These are phyloP conservation scores for Epinotia brunnichana DNA, from an alignment of 2,888 invertebrate species.

Conservation along the genomic window DNA sequence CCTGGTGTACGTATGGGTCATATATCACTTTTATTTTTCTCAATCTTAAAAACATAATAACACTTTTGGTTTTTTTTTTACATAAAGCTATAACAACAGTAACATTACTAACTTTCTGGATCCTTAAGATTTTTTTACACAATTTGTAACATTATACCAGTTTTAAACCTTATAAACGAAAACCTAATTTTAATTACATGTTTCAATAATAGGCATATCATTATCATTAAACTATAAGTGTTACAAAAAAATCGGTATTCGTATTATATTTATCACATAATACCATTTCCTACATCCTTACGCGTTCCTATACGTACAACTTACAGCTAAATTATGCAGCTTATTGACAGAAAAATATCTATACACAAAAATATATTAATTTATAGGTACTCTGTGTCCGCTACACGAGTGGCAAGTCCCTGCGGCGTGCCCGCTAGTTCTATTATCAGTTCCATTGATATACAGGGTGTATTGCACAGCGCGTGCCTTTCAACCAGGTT, in stretches of 20 bases:
- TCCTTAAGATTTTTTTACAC: constrained; percentile 63
- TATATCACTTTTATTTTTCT: constrained; percentile 53
- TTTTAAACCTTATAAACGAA: constrained; percentile 57
- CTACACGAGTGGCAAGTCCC: constrained; percentile 66
- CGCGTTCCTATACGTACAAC: constrained; percentile 59
- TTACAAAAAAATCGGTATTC: constrained; percentile 66
- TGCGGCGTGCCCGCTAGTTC: not conserved
- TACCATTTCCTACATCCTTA: constrained; percentile 62
- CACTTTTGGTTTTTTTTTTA: constrained; percentile 79
- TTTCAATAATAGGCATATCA: constrained; percentile 51
- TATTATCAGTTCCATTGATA: not conserved
- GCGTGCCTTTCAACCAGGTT: no score
- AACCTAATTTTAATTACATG: constrained; percentile 50
- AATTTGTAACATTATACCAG: constrained; percentile 60
- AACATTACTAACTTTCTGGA: constrained; percentile 74
- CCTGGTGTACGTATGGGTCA: constrained; percentile 45
- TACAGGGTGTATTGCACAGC: no score
- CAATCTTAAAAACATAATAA: constrained; percentile 79
- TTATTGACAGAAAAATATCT: constrained; percentile 72
- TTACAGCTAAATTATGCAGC: constrained; percentile 79
- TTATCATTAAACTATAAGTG: constrained; percentile 44
- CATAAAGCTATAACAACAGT: constrained; percentile 83
- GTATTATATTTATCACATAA: constrained; percentile 67
- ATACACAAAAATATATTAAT: constrained; percentile 70
- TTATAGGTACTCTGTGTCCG: constrained; percentile 59